Evolutionary conservation across 2,797 vertebrate genomes (phyloP).

Genomic region (Argentina silus): DNA sequence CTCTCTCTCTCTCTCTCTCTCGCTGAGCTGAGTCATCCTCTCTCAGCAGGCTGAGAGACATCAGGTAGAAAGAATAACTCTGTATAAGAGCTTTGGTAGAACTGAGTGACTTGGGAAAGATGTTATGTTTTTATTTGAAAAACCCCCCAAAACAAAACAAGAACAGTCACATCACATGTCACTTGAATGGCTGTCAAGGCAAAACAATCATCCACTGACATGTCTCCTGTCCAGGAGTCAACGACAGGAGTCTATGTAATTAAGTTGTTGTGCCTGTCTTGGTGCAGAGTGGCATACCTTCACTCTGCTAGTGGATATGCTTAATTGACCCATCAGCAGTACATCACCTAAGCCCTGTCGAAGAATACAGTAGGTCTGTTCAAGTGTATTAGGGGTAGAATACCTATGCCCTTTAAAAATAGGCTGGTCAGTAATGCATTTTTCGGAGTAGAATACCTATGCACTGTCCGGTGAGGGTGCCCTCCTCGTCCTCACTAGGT

Average conservation of each 20-base stretch:
- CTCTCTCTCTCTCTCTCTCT: conserved; percentile 38
- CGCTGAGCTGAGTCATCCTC: conserved; percentile 52
- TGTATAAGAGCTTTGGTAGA: conserved; percentile 29
- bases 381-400: neutral
- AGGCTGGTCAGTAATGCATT: too few relatives aligned
- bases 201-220: conserved; percentile 13
- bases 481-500: conserved; percentile 81
- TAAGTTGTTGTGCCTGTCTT: too few relatives aligned
- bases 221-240: too few relatives aligned
- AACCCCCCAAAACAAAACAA: neutral
- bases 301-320: too few relatives aligned
- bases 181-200: conserved; percentile 19
- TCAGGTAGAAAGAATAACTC: conserved; percentile 28
- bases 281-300: too few relatives aligned
- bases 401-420: conserved; percentile 6
- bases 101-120: conserved; percentile 15
- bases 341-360: too few relatives aligned
- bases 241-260: too few relatives aligned
- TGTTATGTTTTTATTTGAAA: conserved; percentile 11
- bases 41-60: conserved; percentile 44
- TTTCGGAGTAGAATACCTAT: conserved; percentile 69
- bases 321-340: too few relatives aligned
- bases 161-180: neutral
- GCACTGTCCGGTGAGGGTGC: conserved; percentile 62
- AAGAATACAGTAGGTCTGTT: neutral